Evolutionary conservation across 2,113 vertebrate species (phyloP).

Genomic region (Pholis gunnellus): DNA sequence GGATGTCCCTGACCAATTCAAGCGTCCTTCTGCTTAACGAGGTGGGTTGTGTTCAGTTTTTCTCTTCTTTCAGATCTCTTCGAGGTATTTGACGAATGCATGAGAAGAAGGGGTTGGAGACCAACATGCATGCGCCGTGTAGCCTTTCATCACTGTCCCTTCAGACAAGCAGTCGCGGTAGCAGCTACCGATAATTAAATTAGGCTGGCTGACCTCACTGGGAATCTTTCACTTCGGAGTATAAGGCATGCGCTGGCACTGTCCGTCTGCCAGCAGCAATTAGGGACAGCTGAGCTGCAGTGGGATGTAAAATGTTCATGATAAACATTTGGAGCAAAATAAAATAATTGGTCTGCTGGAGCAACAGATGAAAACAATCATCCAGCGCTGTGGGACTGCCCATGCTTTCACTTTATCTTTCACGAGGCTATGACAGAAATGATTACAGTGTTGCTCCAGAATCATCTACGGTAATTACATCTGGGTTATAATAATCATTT

Average conservation of each 20-base stretch:
- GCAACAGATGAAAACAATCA: slow-evolving; percentile 63
- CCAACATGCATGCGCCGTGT: slow-evolving; percentile 1
- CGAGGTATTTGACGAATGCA: not conserved
- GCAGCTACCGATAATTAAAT: slow-evolving; percentile 27
- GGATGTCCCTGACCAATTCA: slow-evolving; percentile 85
- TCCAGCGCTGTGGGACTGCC: not conserved
- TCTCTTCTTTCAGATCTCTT: not conserved
- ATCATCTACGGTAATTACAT: not conserved
- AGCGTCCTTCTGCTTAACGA: slow-evolving; percentile 85
- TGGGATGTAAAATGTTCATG: not conserved
- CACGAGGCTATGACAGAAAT: not conserved
- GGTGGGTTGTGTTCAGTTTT: slow-evolving; percentile 70
- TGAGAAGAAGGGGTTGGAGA: not conserved
- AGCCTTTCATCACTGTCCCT: not conserved
- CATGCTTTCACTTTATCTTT: not conserved
- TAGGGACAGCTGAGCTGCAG: slow-evolving; percentile 17
- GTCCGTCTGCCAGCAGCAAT: slow-evolving; percentile 43
- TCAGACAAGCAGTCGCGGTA: not conserved
- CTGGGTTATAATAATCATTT: not conserved
- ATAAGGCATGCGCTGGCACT: slow-evolving; percentile 10
- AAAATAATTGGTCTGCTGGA: slow-evolving; percentile 20
- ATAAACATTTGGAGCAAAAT: slow-evolving; percentile 2
- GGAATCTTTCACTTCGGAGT: slow-evolving; percentile 36
- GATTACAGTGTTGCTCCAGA: not conserved
- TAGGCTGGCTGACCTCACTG: slow-evolving; percentile 51